Evolutionary conservation across 2,797 vertebrate genomes (phyloP).

Genomic region (Toxotes lorentzi): DNA sequence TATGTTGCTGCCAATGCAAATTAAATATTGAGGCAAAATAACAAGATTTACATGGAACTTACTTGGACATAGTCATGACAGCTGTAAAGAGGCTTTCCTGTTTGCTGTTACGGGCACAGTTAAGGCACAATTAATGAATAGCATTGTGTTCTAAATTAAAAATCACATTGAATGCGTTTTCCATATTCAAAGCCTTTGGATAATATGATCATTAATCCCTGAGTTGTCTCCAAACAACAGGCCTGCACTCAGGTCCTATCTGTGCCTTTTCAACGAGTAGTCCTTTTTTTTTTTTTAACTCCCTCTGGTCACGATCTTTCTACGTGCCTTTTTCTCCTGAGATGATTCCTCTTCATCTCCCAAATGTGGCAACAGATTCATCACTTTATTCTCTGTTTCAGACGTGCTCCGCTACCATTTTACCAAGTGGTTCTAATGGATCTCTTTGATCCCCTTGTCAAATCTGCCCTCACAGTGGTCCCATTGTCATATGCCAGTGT

Average conservation of each 20-base stretch:
- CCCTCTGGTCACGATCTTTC: background rate
- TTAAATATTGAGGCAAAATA: conserved; percentile 31
- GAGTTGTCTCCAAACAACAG: background rate
- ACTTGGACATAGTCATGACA: conserved; percentile 7
- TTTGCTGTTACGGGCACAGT: conserved; percentile 16
- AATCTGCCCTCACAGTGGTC: conserved; percentile 40
- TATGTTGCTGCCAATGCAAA: conserved; percentile 5
- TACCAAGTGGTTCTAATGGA: conserved; percentile 36
- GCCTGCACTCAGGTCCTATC: background rate
- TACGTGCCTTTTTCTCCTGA: conserved; percentile 9
- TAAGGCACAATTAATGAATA: conserved; percentile 24
- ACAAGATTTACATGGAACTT: conserved; percentile 32
- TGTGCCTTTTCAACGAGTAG: background rate
- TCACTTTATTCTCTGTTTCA: conserved; percentile 29
- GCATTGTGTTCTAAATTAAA: conserved; percentile 11
- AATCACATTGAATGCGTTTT: background rate
- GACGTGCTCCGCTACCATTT: conserved; percentile 26
- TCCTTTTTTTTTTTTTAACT: background rate
- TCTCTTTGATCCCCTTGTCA: conserved; percentile 53
- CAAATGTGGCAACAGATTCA: conserved; percentile 19
- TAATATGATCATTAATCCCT: conserved; percentile 3
- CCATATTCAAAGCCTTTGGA: background rate
- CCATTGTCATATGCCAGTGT: conserved; percentile 53
- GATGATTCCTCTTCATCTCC: conserved; percentile 20
- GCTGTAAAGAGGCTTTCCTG: conserved; percentile 18